Percentiles rank a stretch among this genome's conserved stretches.
These are phyloP conservation scores for Hipposideros larvatus DNA, from an alignment of 2,797 vertebrate species.

Conservation along the genomic window DNA sequence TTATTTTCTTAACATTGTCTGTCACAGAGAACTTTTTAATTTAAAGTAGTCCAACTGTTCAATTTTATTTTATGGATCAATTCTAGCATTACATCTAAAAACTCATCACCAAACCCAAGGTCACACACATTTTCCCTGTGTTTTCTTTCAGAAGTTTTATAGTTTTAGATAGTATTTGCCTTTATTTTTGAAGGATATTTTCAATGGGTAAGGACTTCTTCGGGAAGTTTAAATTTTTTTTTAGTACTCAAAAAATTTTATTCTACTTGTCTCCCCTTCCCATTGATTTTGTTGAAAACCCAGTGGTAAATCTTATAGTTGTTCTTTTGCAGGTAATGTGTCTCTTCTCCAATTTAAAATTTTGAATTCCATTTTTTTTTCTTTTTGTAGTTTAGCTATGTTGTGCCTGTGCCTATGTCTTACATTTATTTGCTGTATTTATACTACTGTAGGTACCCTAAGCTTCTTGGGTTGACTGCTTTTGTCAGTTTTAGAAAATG, in stretches of 20 bases:
- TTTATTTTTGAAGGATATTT: neutral
- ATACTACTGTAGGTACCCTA: neutral
- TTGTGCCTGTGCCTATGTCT: neutral
- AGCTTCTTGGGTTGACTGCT: neutral
- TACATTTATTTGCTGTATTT: neutral
- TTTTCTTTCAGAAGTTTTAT: neutral
- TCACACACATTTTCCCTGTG: neutral
- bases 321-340: neutral
- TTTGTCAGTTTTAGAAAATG: neutral
- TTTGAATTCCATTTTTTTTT: neutral
- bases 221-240: neutral
- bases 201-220: neutral
- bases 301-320: neutral
- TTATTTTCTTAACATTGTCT: neutral
- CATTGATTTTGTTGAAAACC: neutral
- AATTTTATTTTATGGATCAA: neutral
- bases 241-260: neutral
- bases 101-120: neutral
- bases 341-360: neutral
- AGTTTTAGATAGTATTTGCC: neutral
- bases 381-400: neutral
- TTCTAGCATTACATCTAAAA: neutral
- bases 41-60: neutral
- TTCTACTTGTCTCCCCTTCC: neutral
- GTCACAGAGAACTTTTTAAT: neutral